These are phyloP conservation scores for Cyanoliseus patagonus DNA, from an alignment of 2,113 vertebrate species.

Conservation along the genomic window DNA sequence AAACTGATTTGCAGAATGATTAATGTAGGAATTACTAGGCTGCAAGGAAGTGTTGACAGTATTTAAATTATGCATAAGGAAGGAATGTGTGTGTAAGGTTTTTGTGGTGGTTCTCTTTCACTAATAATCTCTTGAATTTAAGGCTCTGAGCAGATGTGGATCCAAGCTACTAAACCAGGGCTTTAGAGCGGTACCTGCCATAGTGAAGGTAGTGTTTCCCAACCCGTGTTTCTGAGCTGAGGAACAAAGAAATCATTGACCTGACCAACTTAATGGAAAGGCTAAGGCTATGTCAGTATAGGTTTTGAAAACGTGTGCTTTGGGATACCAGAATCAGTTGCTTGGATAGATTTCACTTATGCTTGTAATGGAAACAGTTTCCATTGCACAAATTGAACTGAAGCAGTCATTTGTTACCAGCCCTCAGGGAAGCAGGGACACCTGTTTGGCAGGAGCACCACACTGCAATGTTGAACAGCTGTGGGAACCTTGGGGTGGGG, in stretches of 20 bases:
- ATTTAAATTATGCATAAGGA: neutral
- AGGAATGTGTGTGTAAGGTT: neutral
- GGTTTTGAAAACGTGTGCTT: neutral
- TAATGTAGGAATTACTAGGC: neutral
- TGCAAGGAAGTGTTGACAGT: slow-evolving; percentile 10
- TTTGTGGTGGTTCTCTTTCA: neutral
- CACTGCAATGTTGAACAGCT: neutral
- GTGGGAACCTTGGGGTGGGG: neutral
- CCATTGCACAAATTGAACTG: neutral
- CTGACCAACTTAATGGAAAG: neutral
- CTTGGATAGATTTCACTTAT: neutral
- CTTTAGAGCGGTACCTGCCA: neutral
- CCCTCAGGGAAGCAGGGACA: neutral
- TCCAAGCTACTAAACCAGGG: neutral
- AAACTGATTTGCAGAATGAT: neutral
- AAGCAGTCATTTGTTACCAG: neutral
- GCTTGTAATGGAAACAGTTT: slow-evolving; percentile 19
- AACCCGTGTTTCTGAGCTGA: neutral
- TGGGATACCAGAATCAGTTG: neutral
- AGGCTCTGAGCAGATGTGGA: neutral
- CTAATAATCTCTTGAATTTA: neutral
- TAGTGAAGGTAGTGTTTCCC: neutral
- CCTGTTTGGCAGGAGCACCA: slow-evolving; percentile 38
- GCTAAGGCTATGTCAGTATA: neutral
- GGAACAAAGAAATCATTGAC: slow-evolving; percentile 34